Conservation (phyloP, 2,113 vertebrate species). For the Periophthalmodon schlosseri region DNA sequence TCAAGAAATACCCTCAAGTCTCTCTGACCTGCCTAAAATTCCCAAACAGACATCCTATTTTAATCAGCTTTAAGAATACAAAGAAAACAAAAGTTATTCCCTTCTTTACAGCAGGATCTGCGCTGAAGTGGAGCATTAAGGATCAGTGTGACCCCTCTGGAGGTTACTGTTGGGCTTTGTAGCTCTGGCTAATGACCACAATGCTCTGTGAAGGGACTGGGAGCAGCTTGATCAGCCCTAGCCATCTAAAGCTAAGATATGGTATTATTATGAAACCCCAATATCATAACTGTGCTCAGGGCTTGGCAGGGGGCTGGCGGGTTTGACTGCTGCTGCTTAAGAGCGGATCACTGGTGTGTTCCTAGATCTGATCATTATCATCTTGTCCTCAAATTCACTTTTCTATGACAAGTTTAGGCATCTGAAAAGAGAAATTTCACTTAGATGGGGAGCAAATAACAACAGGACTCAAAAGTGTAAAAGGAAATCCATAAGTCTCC, state of each 20-base stretch:
- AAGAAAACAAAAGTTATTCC: conserved; percentile 35
- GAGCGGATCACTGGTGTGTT: conserved; percentile 26
- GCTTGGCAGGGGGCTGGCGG: conserved; percentile 24
- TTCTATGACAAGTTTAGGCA: conserved; percentile 5
- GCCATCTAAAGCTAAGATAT: conserved; percentile 46
- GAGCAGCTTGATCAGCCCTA: conserved; percentile 31
- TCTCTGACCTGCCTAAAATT: conserved; percentile 12
- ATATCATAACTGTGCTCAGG: conserved; percentile 24
- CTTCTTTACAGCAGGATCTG: conserved; percentile 46
- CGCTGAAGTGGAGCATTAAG: conserved; percentile 57
- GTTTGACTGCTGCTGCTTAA: conserved; percentile 42
- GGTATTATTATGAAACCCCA: conserved; percentile 37
- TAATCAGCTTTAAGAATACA: conserved; percentile 57
- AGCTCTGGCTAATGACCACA: conserved; percentile 54
- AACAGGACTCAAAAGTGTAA: neutral
- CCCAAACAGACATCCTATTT: conserved; percentile 40
- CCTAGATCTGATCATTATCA: conserved; percentile 38
- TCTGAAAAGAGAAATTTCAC: conserved; percentile 1
- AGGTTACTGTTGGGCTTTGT: conserved; percentile 41
- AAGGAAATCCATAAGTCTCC: neutral
- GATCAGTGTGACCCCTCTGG: conserved; percentile 53
- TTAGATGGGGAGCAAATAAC: neutral
- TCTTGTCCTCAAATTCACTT: conserved; percentile 14
- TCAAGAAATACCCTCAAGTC: conserved; percentile 2
- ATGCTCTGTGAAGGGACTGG: conserved; percentile 29